Conservation (phyloP, 2,888 invertebrate genomes). For the Phymatocera aterrima region DNA sequence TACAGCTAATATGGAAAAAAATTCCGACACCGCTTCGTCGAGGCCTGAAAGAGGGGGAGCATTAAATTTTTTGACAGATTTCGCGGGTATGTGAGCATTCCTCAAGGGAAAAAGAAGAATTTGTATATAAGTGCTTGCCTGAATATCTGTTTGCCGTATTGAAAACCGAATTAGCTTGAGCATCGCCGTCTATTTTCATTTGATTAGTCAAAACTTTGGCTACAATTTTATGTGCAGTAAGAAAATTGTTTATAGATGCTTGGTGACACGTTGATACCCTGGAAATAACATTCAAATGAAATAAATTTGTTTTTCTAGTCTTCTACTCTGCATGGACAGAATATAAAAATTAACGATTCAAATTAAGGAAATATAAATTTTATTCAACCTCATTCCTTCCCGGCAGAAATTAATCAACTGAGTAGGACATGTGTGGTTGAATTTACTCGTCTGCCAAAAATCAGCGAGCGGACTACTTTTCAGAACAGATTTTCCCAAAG, state of each 20-base stretch:
- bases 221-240: conserved; percentile 66
- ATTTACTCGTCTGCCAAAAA: conserved; percentile 66
- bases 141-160: conserved; percentile 65
- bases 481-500: conserved; percentile 59
- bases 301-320: background rate
- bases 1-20: conserved; percentile 66
- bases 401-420: conserved; percentile 64
- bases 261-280: conserved; percentile 68
- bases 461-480: conserved; percentile 61
- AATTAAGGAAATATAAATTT: conserved; percentile 5
- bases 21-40: conserved; percentile 65
- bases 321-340: background rate
- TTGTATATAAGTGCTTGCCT: conserved; percentile 56
- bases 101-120: background rate
- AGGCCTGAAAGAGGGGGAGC: conserved; percentile 55
- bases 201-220: conserved; percentile 64
- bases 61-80: background rate
- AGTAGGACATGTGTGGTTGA: conserved; percentile 63
- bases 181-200: conserved; percentile 60
- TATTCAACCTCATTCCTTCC: conserved; percentile 61
- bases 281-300: background rate
- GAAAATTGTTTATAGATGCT: conserved; percentile 64
- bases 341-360: background rate
- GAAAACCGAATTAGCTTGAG: conserved; percentile 53
- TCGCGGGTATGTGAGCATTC: background rate